Percentiles rank a stretch among this genome's conserved stretches.
Evolutionary conservation across 2,113 vertebrate species (phyloP).

Genomic region (Maccullochella peelii): DNA sequence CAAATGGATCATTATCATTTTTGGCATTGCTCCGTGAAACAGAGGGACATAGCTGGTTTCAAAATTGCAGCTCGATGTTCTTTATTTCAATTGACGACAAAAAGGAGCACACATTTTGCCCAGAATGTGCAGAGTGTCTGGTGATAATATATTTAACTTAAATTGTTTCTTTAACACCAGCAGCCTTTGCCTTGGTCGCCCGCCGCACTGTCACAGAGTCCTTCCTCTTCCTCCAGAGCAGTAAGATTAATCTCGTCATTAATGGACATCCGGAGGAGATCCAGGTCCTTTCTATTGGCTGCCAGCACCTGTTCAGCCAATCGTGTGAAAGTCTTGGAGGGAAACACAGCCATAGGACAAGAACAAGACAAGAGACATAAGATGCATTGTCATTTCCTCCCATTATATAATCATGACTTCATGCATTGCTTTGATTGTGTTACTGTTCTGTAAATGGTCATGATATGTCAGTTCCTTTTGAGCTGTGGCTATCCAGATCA

Average conservation of each 20-base stretch:
- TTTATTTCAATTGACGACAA: slow-evolving; percentile 1
- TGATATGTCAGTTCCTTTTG: neutral
- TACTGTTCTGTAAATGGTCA: neutral
- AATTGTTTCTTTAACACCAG: slow-evolving; percentile 90
- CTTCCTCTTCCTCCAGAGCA: slow-evolving; percentile 90
- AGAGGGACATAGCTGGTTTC: slow-evolving; percentile 4
- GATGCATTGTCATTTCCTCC: slow-evolving; percentile 9
- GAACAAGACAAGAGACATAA: neutral
- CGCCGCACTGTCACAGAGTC: slow-evolving; percentile 80
- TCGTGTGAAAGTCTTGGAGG: slow-evolving; percentile 90
- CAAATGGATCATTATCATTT: slow-evolving; percentile 15
- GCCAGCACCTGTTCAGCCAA: slow-evolving; percentile 95
- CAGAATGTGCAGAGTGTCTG: slow-evolving; percentile 40
- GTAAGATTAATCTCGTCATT: slow-evolving; percentile 86
- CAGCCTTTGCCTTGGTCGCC: slow-evolving; percentile 87
- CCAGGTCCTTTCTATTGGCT: slow-evolving; percentile 94
- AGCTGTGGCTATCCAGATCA: neutral
- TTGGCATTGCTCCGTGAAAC: neutral
- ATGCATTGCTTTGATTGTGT: neutral
- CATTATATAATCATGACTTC: neutral
- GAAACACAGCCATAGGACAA: neutral
- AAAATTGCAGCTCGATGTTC: neutral
- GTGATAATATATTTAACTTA: slow-evolving; percentile 6
- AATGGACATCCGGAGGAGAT: slow-evolving; percentile 85
- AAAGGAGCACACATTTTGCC: slow-evolving; percentile 43